Evolutionary conservation across 2,797 vertebrate genomes (phyloP).

Genomic region (Psittacula echo): DNA sequence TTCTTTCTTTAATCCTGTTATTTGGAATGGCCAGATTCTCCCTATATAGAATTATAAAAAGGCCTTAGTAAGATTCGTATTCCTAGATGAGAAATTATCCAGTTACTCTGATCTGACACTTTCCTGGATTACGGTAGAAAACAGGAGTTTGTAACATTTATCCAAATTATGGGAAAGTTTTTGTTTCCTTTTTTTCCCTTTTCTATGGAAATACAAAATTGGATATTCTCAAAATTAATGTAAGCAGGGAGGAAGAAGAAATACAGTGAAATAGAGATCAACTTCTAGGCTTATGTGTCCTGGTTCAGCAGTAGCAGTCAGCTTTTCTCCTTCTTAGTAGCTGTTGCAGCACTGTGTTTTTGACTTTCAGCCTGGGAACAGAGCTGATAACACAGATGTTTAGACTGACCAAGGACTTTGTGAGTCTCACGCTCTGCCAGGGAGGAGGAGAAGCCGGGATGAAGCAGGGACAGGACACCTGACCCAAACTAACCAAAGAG

Average conservation of each 20-base stretch:
- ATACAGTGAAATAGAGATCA: not conserved
- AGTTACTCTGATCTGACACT: not conserved
- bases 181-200: not conserved
- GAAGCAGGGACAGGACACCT: too few relatives aligned
- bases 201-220: not conserved
- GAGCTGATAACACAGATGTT: too few relatives aligned
- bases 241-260: not conserved
- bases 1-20: not conserved
- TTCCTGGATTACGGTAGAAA: not conserved
- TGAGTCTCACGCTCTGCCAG: too few relatives aligned
- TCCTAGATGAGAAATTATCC: not conserved
- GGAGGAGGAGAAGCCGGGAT: too few relatives aligned
- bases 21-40: not conserved
- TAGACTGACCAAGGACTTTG: too few relatives aligned
- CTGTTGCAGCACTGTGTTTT: too few relatives aligned
- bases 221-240: not conserved
- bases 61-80: accelerated
- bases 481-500: too few relatives aligned
- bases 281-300: not conserved
- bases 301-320: too few relatives aligned
- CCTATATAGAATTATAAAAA: not conserved
- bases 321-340: too few relatives aligned
- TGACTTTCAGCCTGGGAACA: too few relatives aligned
- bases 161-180: not conserved
- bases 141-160: not conserved